Conservation (phyloP, 2,113 vertebrate species). For the Onychorhynchus coronatus region DNA sequence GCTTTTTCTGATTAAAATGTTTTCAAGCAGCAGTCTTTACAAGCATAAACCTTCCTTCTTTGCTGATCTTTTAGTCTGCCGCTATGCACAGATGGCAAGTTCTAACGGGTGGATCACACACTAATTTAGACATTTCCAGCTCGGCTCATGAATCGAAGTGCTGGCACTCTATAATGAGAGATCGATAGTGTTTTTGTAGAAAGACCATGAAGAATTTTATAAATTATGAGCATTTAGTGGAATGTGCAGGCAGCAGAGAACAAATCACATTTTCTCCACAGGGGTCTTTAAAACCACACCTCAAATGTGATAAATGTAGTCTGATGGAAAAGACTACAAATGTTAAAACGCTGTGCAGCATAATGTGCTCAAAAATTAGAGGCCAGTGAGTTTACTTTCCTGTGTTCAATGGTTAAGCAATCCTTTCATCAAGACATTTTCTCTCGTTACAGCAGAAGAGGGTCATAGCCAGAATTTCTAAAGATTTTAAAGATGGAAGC, state of each 20-base stretch:
- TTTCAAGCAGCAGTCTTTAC: neutral
- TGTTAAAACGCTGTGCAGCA: neutral
- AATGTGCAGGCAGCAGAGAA: slow-evolving; percentile 45
- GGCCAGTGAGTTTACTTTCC: neutral
- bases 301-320: slow-evolving; percentile 35
- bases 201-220: slow-evolving; percentile 58
- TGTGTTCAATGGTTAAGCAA: neutral
- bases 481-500: neutral
- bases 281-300: slow-evolving; percentile 47
- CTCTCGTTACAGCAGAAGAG: neutral
- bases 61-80: neutral
- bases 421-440: neutral
- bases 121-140: slow-evolving; percentile 16
- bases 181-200: slow-evolving; percentile 46
- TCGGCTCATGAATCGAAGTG: slow-evolving; percentile 50
- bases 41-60: neutral
- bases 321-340: neutral
- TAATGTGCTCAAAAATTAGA: neutral
- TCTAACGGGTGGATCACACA: neutral
- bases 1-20: neutral
- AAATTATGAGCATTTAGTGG: slow-evolving; percentile 62
- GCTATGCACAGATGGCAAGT: neutral
- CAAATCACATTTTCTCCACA: slow-evolving; percentile 53
- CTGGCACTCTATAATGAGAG: slow-evolving; percentile 45
- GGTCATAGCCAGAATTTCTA: neutral